phyloP scores from a whole-genome alignment of 1,140 invertebrate genomes.

The Eupristina koningsbergeri region DNA sequence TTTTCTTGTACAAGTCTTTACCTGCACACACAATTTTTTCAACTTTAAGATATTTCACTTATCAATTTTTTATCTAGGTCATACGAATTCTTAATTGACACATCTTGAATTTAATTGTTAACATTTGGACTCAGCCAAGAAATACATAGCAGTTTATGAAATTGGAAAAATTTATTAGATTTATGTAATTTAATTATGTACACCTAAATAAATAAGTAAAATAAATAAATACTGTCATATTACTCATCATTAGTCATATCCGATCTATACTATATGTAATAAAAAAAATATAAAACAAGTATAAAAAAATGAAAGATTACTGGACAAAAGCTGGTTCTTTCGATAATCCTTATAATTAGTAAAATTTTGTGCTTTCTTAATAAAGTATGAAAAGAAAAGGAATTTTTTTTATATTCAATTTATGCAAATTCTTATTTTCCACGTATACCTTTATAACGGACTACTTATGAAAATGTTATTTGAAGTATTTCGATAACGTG shows the following conservation, averaged over 20 bases:
- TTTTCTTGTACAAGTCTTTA: too few relatives aligned
- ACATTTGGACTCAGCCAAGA: neutral
- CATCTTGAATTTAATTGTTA: neutral
- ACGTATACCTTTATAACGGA: too few relatives aligned
- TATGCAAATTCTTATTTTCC: neutral
- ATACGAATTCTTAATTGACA: neutral
- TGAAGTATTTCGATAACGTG: constrained; percentile 12
- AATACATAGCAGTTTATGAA: neutral
- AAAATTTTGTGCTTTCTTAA: neutral
- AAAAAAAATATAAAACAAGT: too few relatives aligned
- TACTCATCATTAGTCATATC: too few relatives aligned
- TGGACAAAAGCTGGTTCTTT: neutral
- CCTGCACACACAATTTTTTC: neutral
- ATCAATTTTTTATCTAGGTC: neutral
- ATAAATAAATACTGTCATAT: too few relatives aligned
- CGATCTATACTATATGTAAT: too few relatives aligned
- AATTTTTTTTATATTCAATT: neutral
- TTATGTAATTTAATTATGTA: constrained; percentile 10
- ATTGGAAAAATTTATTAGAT: neutral
- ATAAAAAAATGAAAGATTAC: constrained; percentile 1
- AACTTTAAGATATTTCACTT: neutral
- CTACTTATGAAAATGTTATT: neutral
- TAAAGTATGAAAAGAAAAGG: neutral
- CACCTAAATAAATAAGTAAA: neutral
- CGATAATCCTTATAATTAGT: constrained; percentile 2